phyloP scores from a whole-genome alignment of 1,140 invertebrate genomes.

The Anastrepha ludens region DNA sequence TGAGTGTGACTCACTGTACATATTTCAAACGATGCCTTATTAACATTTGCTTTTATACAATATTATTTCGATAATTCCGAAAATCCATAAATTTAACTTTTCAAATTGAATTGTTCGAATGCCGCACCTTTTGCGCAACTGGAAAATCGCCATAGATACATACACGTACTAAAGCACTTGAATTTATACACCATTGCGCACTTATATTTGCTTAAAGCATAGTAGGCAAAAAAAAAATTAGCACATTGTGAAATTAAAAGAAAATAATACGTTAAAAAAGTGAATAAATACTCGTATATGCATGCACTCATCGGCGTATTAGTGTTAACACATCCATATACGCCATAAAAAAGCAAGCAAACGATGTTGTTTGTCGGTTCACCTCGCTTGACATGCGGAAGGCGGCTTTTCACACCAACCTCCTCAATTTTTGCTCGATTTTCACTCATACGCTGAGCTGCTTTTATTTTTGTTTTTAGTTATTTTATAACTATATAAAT shows the following conservation, averaged over 20 bases:
- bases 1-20: no score
- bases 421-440: neutral
- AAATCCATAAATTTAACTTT: neutral
- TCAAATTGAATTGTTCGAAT: no score
- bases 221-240: neutral
- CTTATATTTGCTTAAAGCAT: constrained; percentile 39
- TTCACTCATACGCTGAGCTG: neutral
- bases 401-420: neutral
- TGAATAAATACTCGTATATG: neutral
- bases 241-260: neutral
- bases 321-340: neutral
- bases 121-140: no score
- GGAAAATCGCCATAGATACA: no score
- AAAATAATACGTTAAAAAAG: neutral
- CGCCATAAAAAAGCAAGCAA: neutral
- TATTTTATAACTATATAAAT: no score
- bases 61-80: no score
- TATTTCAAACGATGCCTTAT: no score
- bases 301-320: neutral
- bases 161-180: no score
- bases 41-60: no score
- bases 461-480: no score
- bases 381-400: neutral
- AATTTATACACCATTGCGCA: no score
- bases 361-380: neutral